Conservation (phyloP, 2,888 invertebrate species). For the Athalia rosae region DNA sequence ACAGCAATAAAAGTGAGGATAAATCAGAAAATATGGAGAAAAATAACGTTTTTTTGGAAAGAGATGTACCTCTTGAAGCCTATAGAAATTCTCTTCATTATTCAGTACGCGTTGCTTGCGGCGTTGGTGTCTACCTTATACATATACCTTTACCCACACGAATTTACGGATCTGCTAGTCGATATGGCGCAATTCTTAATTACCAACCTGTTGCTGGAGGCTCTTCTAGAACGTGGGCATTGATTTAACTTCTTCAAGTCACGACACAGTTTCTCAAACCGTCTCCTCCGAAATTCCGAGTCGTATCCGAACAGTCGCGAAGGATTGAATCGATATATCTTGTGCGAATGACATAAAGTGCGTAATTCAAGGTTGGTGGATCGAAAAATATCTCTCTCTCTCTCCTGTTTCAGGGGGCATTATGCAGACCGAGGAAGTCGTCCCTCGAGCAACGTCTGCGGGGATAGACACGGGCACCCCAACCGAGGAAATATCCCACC, state of each 20-base stretch:
- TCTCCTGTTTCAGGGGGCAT: conserved; percentile 69
- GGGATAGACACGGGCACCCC: conserved; percentile 66
- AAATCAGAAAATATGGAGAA: too few species aligned
- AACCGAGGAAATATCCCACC: conserved; percentile 57
- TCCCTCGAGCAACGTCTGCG: conserved; percentile 69
- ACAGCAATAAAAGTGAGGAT: too few species aligned
- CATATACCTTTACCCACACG: conserved; percentile 38
- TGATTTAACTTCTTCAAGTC: conserved; percentile 55
- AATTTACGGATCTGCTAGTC: conserved; percentile 8
- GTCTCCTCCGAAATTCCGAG: neutral
- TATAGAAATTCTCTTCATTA: neutral
- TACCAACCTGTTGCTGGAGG: conserved; percentile 41
- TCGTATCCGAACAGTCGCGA: neutral
- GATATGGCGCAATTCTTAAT: conserved; percentile 50
- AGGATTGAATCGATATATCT: neutral
- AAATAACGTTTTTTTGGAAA: neutral
- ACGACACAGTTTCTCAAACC: conserved; percentile 49
- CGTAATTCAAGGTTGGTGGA: conserved; percentile 24
- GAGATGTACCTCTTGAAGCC: neutral
- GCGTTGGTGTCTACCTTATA: too few species aligned
- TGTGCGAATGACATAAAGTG: neutral
- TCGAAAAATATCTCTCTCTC: neutral
- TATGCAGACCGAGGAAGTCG: conserved; percentile 74
- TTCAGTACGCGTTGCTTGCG: too few species aligned
- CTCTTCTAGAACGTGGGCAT: conserved; percentile 47